Evolutionary conservation across 2,888 invertebrate species (phyloP), one percentile per base, ranked within the genome.

Genomic region (Notocelia uddmanniana): DNA sequence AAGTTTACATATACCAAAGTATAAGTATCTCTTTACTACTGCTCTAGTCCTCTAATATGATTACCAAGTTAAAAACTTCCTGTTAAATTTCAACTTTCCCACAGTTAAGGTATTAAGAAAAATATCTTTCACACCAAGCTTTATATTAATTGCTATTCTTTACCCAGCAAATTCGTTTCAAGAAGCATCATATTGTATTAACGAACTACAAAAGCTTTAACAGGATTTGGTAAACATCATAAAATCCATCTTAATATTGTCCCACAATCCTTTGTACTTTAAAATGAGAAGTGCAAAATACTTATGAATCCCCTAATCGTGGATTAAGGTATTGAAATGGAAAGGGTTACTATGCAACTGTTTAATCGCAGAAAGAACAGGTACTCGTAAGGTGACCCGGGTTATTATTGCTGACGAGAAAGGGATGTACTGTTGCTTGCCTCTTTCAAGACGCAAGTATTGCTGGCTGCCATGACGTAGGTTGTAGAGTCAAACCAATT

Each of bases 221-320:
- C 63, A 64, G 63, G 63, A 64, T 64, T 37, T 54, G n/a, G 54
- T 64, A 64, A 64, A 64, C 64, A 64, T 64, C 37, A 21, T 64
- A 54, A 54, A 64, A 31, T 21, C 64, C 64, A 37, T 34, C n/a
- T 52, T 50, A 52, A 21, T 64, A 64, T 54, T 64, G 54, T 64
- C 37, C 52, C 37, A 54, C 23, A 64, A 54, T 21, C 31, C 37
- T 9, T 52, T 64, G 54, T 64, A 0, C n/a, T 5, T 3, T 52
- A 54, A 54, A 64, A 64, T 64, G 52, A 54, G 52, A n/a, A 64
- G 64, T 64, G 64, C 52, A 64, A 64, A 64, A 37, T 63, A 63
- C 52, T 54, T 54, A 9, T 21, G 52, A 19, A 54, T 52, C 37
- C 10, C 37, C 21, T 54, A 23, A 64, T 64, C 37, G n/a, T 37